Percentiles rank a stretch among this genome's conserved stretches.
These are phyloP conservation scores for Strix uralensis DNA, from an alignment of 2,113 vertebrate species.

Conservation along the genomic window DNA sequence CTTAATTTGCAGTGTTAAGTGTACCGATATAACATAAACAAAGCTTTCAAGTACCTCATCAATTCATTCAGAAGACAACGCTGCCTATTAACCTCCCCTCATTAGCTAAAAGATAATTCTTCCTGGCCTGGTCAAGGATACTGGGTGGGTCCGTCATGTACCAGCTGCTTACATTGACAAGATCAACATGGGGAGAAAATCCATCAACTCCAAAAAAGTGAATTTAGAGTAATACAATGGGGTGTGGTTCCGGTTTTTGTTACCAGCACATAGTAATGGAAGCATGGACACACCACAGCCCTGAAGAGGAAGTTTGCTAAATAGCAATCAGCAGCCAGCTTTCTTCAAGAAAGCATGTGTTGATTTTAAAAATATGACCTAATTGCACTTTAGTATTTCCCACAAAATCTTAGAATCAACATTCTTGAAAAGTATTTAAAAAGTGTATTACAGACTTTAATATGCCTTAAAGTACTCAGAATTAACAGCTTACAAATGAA, in stretches of 20 bases:
- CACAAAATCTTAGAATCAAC: neutral
- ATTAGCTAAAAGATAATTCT: neutral
- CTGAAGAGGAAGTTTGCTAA: neutral
- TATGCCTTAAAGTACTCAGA: too few species aligned
- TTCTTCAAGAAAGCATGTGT: neutral
- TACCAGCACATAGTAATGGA: neutral
- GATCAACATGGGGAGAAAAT: neutral
- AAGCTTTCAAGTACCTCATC: neutral
- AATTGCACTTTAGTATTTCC: neutral
- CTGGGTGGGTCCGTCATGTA: fast-evolving
- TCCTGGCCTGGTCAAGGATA: neutral
- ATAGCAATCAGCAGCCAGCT: neutral
- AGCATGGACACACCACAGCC: neutral
- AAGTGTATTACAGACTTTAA: neutral
- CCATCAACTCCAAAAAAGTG: neutral
- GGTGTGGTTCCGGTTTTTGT: constrained; percentile 34
- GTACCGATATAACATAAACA: neutral
- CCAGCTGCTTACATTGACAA: neutral
- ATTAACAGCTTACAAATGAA: neutral
- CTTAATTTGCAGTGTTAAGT: neutral
- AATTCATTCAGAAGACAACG: neutral
- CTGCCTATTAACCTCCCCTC: neutral
- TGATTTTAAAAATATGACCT: neutral
- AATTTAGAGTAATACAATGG: constrained; percentile 1
- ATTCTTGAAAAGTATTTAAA: neutral